Evolutionary conservation across 2,888 invertebrate genomes (phyloP).

Genomic region (Abrostola triplasia): DNA sequence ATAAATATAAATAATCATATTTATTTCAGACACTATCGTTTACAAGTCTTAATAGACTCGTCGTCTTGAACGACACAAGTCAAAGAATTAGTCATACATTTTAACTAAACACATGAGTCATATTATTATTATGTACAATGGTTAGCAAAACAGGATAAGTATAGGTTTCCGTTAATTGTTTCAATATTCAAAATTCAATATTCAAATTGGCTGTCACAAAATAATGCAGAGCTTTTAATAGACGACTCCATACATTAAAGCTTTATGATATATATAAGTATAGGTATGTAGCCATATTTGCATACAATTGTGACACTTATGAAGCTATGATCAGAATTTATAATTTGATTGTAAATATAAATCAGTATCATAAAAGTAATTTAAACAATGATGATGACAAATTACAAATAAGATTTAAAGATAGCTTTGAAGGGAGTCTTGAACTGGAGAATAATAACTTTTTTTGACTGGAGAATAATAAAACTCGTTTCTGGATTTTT

Average conservation of each 20-base stretch:
- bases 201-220: constrained; percentile 53
- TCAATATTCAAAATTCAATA: constrained; percentile 45
- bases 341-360: constrained; percentile 22
- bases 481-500: too few relatives aligned
- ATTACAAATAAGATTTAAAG: not conserved
- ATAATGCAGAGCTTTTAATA: constrained; percentile 50
- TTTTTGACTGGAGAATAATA: too few relatives aligned
- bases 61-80: not conserved
- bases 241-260: constrained; percentile 48
- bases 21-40: not conserved
- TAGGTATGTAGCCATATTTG: constrained; percentile 52
- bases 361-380: constrained; percentile 13
- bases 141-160: constrained; percentile 33
- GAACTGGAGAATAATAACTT: too few relatives aligned
- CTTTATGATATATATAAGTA: constrained; percentile 28
- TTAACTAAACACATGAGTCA: constrained; percentile 30
- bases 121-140: constrained; percentile 32
- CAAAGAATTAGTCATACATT: not conserved
- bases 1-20: not conserved
- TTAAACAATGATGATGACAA: constrained; percentile 6
- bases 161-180: constrained; percentile 51
- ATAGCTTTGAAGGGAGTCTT: too few relatives aligned
- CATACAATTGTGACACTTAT: constrained; percentile 66
- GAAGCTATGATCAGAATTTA: constrained; percentile 53
- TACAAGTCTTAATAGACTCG: not conserved